Evolutionary conservation across 2,888 invertebrate genomes (phyloP).

Genomic region (Aporophyla lueneburgensis): DNA sequence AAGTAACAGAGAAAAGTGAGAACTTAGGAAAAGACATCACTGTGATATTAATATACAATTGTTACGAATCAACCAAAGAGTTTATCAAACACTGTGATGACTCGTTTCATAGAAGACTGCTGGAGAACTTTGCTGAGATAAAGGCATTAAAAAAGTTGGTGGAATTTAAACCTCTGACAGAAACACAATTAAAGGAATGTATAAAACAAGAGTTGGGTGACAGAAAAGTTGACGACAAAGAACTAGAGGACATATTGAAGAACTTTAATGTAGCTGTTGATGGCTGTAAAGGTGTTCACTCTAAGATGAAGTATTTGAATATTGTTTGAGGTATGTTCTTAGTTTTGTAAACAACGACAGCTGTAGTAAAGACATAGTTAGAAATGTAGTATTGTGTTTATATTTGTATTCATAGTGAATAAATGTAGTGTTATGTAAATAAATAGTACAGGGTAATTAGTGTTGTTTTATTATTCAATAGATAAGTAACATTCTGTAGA

Average conservation of each 20-base stretch:
- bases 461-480: slow-evolving; percentile 48
- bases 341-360: slow-evolving; percentile 25
- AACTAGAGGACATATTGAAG: slow-evolving; percentile 75
- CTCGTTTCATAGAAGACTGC: slow-evolving; percentile 71
- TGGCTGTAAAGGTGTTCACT: slow-evolving; percentile 88
- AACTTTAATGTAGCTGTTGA: slow-evolving; percentile 84
- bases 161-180: slow-evolving; percentile 78
- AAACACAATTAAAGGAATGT: slow-evolving; percentile 80
- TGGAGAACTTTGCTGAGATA: slow-evolving; percentile 72
- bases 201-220: slow-evolving; percentile 78
- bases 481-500: slow-evolving; percentile 8
- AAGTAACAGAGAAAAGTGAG: slow-evolving; percentile 79
- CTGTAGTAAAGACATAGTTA: slow-evolving; percentile 28
- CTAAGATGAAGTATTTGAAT: slow-evolving; percentile 83
- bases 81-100: slow-evolving; percentile 77
- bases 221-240: slow-evolving; percentile 64
- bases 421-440: slow-evolving; percentile 40
- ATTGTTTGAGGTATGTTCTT: slow-evolving; percentile 70
- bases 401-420: slow-evolving; percentile 20
- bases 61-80: slow-evolving; percentile 72
- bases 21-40: slow-evolving; percentile 78
- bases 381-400: slow-evolving; percentile 20
- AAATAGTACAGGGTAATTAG: slow-evolving; percentile 29
- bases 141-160: slow-evolving; percentile 76
- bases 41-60: slow-evolving; percentile 84